Evolutionary conservation across 2,113 vertebrate species (phyloP).

Genomic region (Psettodes erumei): DNA sequence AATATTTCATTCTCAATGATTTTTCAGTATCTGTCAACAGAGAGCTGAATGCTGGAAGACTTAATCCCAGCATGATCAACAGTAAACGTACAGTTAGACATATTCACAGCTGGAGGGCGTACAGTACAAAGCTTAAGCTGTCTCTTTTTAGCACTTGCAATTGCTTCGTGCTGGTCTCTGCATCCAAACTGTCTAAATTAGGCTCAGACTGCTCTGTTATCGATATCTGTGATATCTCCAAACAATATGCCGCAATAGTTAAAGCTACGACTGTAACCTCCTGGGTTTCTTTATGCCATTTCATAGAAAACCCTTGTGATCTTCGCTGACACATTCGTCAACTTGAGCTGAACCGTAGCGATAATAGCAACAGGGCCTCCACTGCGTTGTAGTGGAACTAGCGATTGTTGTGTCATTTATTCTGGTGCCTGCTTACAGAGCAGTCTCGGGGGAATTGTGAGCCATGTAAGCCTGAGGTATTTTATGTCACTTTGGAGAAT

Average conservation of each 20-base stretch:
- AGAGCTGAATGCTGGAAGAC: neutral
- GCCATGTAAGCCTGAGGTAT: slow-evolving; percentile 63
- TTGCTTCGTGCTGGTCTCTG: neutral
- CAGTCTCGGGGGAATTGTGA: slow-evolving; percentile 48
- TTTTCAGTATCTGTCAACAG: neutral
- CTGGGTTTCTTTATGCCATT: slow-evolving; percentile 5
- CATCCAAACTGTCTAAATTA: neutral
- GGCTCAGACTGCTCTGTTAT: neutral
- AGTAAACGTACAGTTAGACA: neutral
- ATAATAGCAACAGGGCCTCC: slow-evolving; percentile 37
- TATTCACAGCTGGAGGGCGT: neutral
- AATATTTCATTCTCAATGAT: neutral
- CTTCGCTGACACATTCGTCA: slow-evolving; percentile 40
- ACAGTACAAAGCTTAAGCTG: neutral
- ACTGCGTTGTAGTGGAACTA: slow-evolving; percentile 29
- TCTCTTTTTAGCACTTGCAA: neutral
- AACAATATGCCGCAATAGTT: neutral
- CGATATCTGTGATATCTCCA: neutral
- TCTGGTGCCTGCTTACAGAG: slow-evolving; percentile 42
- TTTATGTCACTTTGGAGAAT: slow-evolving; percentile 65
- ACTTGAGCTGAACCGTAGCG: slow-evolving; percentile 21
- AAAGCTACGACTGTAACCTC: neutral
- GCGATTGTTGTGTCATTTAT: slow-evolving; percentile 57
- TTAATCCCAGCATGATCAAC: slow-evolving; percentile 14
- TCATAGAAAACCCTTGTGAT: neutral